Percentiles rank a stretch among this genome's conserved stretches.
phyloP scores from a whole-genome alignment of 1,140 invertebrate genomes.

The Euura lappo region DNA sequence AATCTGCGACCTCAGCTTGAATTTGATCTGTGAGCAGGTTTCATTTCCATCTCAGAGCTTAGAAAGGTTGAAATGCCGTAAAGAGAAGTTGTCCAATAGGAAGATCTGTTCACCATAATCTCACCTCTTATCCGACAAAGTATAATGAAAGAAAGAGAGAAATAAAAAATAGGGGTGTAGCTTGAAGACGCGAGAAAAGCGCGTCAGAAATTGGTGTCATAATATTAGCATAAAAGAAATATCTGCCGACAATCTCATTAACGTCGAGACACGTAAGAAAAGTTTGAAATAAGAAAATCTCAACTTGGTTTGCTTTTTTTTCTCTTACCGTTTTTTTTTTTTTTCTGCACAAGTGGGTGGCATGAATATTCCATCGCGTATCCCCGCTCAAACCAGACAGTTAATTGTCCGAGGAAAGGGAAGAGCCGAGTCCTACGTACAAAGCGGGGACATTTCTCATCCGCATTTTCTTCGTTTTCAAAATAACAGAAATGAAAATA shows the following conservation, averaged over 20 bases:
- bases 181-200: not conserved
- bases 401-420: not conserved
- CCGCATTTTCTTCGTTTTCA: not conserved
- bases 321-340: too few relatives aligned
- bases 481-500: not conserved
- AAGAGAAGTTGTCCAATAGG: too few relatives aligned
- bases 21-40: too few relatives aligned
- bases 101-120: too few relatives aligned
- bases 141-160: too few relatives aligned
- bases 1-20: too few relatives aligned
- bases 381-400: not conserved
- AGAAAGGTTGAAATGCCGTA: too few relatives aligned
- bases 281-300: not conserved
- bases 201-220: not conserved
- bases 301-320: not conserved
- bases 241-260: not conserved
- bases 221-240: conserved; percentile 5
- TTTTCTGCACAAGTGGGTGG: not conserved
- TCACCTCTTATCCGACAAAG: too few relatives aligned
- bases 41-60: too few relatives aligned
- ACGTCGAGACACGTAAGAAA: conserved; percentile 2
- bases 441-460: too few relatives aligned
- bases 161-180: too few relatives aligned
- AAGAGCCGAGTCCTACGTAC: too few relatives aligned
- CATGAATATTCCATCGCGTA: not conserved